Percentiles rank a stretch among this genome's conserved stretches.
Conservation (phyloP, 2,797 vertebrate genomes). For the Huso huso region DNA sequence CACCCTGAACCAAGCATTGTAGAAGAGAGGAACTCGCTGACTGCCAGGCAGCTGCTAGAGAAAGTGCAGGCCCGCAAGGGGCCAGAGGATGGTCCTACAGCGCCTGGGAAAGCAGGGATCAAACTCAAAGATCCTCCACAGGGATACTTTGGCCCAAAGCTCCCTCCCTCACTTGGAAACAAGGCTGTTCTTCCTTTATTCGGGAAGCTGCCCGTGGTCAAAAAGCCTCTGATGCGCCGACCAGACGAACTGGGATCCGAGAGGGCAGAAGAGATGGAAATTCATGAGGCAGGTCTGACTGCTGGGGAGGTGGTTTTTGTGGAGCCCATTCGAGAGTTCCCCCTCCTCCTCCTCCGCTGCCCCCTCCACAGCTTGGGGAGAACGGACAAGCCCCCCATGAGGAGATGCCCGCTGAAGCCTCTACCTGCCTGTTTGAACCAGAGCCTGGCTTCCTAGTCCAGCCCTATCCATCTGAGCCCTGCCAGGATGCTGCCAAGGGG, state of each 20-base stretch:
- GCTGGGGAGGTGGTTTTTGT: constrained; percentile 56
- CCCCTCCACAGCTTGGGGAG: constrained; percentile 52
- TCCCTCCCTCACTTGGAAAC: constrained; percentile 81
- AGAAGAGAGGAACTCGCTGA: constrained; percentile 80
- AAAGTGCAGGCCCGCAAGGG: constrained; percentile 82
- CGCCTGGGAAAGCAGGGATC: constrained; percentile 67
- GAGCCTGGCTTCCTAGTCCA: constrained; percentile 53
- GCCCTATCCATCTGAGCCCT: constrained; percentile 55
- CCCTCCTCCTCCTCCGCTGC: constrained; percentile 61
- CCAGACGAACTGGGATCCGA: constrained; percentile 54
- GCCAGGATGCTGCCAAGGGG: constrained; percentile 58
- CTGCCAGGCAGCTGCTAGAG: constrained; percentile 83
- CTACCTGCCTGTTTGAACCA: constrained; percentile 46
- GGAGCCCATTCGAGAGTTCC: constrained; percentile 68
- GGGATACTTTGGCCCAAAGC: constrained; percentile 93
- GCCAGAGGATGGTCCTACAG: constrained; percentile 53
- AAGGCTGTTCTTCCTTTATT: constrained; percentile 88
- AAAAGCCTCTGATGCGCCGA: constrained; percentile 65
- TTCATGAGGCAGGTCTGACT: constrained; percentile 39
- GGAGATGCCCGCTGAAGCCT: constrained; percentile 43
- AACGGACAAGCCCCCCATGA: constrained; percentile 36
- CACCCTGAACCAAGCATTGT: constrained; percentile 44
- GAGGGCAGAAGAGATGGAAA: constrained; percentile 48
- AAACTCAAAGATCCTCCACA: constrained; percentile 96
- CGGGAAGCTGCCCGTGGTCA: constrained; percentile 81